Evolutionary conservation across 2,113 vertebrate genomes (phyloP), one percentile per base, ranked within the genome.

Genomic region (Cygnus atratus): DNA sequence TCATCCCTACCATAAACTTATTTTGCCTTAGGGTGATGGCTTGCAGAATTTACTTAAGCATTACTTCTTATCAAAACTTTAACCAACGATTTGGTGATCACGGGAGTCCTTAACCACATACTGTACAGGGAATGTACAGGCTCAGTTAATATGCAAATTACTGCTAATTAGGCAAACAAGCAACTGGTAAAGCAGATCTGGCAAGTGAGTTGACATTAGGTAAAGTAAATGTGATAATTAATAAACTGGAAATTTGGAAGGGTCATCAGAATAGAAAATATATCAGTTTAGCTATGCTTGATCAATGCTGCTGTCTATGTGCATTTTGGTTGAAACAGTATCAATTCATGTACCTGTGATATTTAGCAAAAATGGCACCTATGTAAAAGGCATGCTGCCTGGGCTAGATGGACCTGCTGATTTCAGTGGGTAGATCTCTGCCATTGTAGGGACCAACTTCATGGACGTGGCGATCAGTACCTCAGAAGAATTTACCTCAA

Each of bases 151-250:
- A 84, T 43, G 41, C 50, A 93, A 67, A 93, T 96, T 85, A 46
- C 62, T 71, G 31, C n/a, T 91, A 89, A 96, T 97, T 87, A 92
- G 71, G 25, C 50, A 91, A 93, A 72, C 25, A 25, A 87, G 50
- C 46, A 39, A 87, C 50, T 43, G 44, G 55, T 41, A 93, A 95
- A 95, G 59, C 63, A 92, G 91, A 89, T 62, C 59, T 91, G 74
- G 87, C 91, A 95, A 31, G 58, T 87, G 77, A 95, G 50, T 7
- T 71, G 87, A 76, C 18, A 17, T 85, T 54, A 71, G 70, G 76
- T 50, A 90, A 95, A 94, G 59, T 12, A 92, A 85, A 94, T 79
- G 66, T 80, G 92, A 91, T 87, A 87, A 92, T 93, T 89, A 93
- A 92, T 87, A 93, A 83, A 81, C 41, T 46, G 10, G 31, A 48